A percentile compares a stretch with the other conserved stretches of the same genome.
phyloP scores from a whole-genome alignment of 2,888 invertebrate species.

The Cheilosia urbana region DNA sequence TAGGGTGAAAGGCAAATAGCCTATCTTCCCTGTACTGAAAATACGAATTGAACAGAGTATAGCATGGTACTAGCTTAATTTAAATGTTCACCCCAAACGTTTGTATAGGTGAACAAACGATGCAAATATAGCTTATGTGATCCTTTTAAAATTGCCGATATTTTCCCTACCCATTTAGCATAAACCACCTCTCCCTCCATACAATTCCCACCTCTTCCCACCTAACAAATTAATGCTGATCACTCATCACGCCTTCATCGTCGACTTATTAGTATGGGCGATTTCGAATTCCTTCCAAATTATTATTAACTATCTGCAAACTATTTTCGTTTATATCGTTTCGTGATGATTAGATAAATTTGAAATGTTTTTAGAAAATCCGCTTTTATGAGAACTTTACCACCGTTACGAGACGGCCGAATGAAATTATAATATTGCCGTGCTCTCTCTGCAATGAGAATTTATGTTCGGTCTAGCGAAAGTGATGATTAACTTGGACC shows the following conservation, averaged over 20 bases:
- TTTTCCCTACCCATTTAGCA: too few species aligned
- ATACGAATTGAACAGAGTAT: too few species aligned
- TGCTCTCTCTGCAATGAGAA: slow-evolving; percentile 35
- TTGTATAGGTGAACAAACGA: too few species aligned
- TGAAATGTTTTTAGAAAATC: slow-evolving; percentile 46
- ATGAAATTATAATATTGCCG: slow-evolving; percentile 51
- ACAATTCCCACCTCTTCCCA: neutral
- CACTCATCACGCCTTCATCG: slow-evolving; percentile 42
- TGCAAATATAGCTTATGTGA: too few species aligned
- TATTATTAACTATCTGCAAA: slow-evolving; percentile 21
- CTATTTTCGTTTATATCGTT: slow-evolving; percentile 58
- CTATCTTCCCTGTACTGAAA: too few species aligned
- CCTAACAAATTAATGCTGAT: slow-evolving; percentile 9
- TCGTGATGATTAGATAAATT: slow-evolving; percentile 37
- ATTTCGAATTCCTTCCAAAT: neutral
- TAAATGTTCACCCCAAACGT: too few species aligned
- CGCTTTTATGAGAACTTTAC: slow-evolving; percentile 46
- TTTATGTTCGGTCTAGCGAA: slow-evolving; percentile 80
- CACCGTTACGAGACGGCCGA: slow-evolving; percentile 42
- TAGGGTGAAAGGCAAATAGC: too few species aligned
- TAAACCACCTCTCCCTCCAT: neutral
- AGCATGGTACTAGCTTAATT: too few species aligned
- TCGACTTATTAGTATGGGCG: slow-evolving; percentile 18
- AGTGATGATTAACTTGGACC: slow-evolving; percentile 82
- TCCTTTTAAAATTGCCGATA: too few species aligned